Evolutionary conservation across 2,113 vertebrate species (phyloP).

Genomic region (Pelodiscus sinensis): DNA sequence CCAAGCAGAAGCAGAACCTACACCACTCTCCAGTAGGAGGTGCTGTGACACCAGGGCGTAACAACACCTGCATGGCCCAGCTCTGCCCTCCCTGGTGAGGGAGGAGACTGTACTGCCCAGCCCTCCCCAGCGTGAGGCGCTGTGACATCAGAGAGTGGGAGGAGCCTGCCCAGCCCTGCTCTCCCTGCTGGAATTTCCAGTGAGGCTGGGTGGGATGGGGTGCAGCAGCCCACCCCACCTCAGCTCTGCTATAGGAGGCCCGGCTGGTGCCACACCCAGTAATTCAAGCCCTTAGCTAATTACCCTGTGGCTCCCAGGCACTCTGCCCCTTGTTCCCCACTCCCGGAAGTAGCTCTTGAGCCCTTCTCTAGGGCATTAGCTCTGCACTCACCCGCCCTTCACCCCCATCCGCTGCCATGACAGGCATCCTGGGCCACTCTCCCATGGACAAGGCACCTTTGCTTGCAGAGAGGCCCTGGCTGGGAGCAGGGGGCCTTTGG

Average conservation of each 20-base stretch:
- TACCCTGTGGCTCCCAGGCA: neutral
- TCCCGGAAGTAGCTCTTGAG: no score
- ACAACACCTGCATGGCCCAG: no score
- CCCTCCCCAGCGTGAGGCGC: neutral
- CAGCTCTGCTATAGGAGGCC: neutral
- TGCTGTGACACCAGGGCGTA: neutral
- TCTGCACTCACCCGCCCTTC: accelerated
- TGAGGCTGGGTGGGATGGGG: neutral
- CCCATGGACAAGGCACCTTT: no score
- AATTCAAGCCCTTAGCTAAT: neutral
- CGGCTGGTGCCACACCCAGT: neutral
- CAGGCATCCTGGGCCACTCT: accelerated
- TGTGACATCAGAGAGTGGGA: no score
- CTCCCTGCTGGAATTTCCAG: no score
- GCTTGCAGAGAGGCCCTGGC: neutral
- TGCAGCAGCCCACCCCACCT: neutral
- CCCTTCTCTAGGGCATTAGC: neutral
- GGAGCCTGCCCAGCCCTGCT: neutral
- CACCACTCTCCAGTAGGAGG: neutral
- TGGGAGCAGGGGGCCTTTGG: neutral
- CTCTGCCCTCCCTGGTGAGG: neutral
- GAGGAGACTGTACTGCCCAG: neutral
- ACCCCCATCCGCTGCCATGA: neutral
- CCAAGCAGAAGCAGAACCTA: neutral
- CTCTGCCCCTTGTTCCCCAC: neutral